Conservation (phyloP, 2,888 invertebrate genomes). For the Keiferia lycopersicella region DNA sequence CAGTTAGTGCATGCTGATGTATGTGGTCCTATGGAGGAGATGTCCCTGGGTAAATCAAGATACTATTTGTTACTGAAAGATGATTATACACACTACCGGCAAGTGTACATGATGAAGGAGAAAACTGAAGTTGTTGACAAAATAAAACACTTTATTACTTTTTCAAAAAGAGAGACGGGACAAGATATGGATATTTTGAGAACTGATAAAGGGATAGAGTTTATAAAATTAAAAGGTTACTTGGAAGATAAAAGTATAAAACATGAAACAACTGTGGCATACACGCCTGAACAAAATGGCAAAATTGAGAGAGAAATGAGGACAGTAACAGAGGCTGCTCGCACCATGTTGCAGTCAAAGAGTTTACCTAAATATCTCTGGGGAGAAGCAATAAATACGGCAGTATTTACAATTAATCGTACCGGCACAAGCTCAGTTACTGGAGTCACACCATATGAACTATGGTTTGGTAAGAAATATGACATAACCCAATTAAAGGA, state of each 20-base stretch:
- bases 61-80: slow-evolving; percentile 20
- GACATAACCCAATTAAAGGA: neutral
- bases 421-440: neutral
- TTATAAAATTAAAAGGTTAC: slow-evolving; percentile 27
- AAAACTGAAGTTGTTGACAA: slow-evolving; percentile 8
- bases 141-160: slow-evolving; percentile 16
- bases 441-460: neutral
- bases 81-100: slow-evolving; percentile 29
- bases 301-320: slow-evolving; percentile 38
- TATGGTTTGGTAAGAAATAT: neutral
- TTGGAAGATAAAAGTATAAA: slow-evolving; percentile 14
- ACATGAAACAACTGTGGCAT: slow-evolving; percentile 9
- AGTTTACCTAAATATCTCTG: slow-evolving; percentile 11
- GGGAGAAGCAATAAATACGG: slow-evolving; percentile 17
- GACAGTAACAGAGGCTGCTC: slow-evolving; percentile 48
- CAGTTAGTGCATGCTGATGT: slow-evolving; percentile 19
- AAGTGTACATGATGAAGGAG: slow-evolving; percentile 22
- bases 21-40: slow-evolving; percentile 6
- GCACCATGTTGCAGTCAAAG: slow-evolving; percentile 33
- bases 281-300: slow-evolving; percentile 26
- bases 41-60: slow-evolving; percentile 17
- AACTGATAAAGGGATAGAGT: slow-evolving; percentile 19
- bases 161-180: slow-evolving; percentile 21
- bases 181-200: neutral
- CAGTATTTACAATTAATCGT: neutral